Percentiles rank a stretch among this genome's conserved stretches.
phyloP scores from a whole-genome alignment of 1,140 invertebrate species.

The Macrotrachela quadricornifera region DNA sequence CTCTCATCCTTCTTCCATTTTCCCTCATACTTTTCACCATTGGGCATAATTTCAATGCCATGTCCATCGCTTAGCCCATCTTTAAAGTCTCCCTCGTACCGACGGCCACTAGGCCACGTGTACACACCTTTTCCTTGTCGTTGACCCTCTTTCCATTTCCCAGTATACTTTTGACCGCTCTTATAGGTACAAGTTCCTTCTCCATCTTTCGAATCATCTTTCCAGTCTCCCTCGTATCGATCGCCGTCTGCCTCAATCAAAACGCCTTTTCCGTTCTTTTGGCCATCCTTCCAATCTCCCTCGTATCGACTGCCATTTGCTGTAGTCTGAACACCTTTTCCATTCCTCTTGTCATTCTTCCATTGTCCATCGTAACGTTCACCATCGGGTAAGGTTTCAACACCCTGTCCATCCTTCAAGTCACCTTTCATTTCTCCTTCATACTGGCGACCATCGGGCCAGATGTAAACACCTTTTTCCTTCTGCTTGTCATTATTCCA shows the following conservation, averaged over 20 bases:
- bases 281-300: not conserved
- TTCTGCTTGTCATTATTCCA: not conserved
- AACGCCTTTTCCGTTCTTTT: not conserved
- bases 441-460: slow-evolving; percentile 1
- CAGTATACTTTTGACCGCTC: too few relatives aligned
- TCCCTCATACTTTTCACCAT: too few relatives aligned
- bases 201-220: too few relatives aligned
- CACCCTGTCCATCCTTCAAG: not conserved
- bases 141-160: not conserved
- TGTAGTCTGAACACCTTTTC: slow-evolving; percentile 1
- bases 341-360: not conserved
- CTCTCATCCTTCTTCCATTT: too few relatives aligned
- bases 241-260: not conserved
- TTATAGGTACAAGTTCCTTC: too few relatives aligned
- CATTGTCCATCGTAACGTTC: not conserved
- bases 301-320: slow-evolving; percentile 1
- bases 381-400: not conserved
- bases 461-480: not conserved
- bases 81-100: not conserved
- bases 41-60: too few relatives aligned
- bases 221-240: not conserved
- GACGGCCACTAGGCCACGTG: not conserved
- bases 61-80: not conserved
- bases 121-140: slow-evolving; percentile 3
- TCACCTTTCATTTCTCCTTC: slow-evolving; percentile 1